Conservation (phyloP, 2,797 vertebrate species). For the Trachops cirrhosus region DNA sequence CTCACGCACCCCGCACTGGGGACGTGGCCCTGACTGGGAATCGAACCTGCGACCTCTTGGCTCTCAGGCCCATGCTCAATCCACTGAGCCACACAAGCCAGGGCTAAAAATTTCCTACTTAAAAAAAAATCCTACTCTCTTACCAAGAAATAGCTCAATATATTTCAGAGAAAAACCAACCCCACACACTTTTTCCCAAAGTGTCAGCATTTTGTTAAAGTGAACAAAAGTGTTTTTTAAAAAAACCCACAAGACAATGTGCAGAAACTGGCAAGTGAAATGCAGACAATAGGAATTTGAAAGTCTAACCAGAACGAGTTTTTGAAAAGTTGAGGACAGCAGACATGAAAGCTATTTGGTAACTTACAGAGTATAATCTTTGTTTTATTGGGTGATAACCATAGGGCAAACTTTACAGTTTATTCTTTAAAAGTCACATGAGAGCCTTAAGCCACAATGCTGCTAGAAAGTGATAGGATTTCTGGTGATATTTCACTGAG, state of each 20-base stretch:
- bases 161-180: constrained; percentile 4
- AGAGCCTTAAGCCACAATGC: neutral
- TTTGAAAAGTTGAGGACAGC: neutral
- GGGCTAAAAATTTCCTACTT: neutral
- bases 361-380: neutral
- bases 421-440: neutral
- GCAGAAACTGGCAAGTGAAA: constrained; percentile 29
- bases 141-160: constrained; percentile 24
- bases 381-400: neutral
- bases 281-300: neutral
- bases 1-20: too few relatives aligned
- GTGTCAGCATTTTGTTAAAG: constrained; percentile 36
- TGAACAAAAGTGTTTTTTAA: constrained; percentile 4
- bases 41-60: too few relatives aligned
- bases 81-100: too few relatives aligned
- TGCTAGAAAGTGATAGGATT: neutral
- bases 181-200: neutral
- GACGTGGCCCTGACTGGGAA: too few relatives aligned
- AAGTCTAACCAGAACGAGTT: neutral
- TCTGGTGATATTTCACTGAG: neutral
- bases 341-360: neutral
- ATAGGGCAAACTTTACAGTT: neutral
- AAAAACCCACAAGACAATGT: neutral
- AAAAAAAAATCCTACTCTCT: neutral
- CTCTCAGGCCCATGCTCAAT: too few relatives aligned